Evolutionary conservation across 1,140 invertebrate species (phyloP).

Genomic region (Drosophila funebris): DNA sequence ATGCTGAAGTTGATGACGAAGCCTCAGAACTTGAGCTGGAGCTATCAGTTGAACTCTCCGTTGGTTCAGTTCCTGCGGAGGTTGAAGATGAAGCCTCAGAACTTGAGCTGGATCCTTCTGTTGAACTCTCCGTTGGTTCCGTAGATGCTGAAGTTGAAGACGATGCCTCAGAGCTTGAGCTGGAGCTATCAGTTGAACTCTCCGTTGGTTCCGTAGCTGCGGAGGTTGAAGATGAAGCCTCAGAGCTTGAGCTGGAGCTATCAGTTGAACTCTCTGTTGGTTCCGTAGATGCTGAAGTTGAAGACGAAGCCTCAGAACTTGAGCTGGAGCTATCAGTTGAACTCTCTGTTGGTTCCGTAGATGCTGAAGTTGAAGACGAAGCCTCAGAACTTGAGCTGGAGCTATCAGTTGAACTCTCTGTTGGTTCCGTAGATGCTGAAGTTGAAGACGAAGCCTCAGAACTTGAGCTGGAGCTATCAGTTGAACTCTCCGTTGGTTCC

Average conservation of each 20-base stretch:
- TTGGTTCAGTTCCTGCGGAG: no score
- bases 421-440: not conserved
- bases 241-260: not conserved
- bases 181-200: not conserved
- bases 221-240: not conserved
- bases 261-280: not conserved
- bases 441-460: not conserved
- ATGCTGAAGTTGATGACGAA: no score
- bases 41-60: no score
- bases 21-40: no score
- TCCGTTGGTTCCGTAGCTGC: not conserved
- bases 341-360: not conserved
- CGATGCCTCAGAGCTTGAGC: not conserved
- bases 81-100: no score
- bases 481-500: not conserved
- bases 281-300: not conserved
- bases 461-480: not conserved
- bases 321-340: not conserved
- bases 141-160: no score
- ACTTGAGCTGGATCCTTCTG: no score
- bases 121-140: no score
- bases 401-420: not conserved
- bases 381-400: not conserved
- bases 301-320: not conserved
- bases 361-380: not conserved